Percentiles rank a stretch among this genome's conserved stretches.
Evolutionary conservation across 2,888 invertebrate genomes (phyloP).

Genomic region (Mythimna lalbum): DNA sequence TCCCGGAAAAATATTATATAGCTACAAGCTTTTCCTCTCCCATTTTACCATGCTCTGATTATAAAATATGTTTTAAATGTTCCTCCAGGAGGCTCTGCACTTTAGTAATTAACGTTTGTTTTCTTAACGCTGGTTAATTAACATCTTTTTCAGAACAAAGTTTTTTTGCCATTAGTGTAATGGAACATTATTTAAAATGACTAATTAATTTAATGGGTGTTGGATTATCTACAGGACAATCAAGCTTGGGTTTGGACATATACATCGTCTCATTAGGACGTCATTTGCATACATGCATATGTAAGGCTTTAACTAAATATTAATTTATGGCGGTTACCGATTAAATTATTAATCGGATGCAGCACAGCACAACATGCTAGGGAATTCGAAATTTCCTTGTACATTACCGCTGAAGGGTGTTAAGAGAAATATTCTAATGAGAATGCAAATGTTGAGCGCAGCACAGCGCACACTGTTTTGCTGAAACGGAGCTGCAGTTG

Average conservation of each 20-base stretch:
- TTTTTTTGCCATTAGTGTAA: slow-evolving; percentile 24
- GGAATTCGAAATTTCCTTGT: slow-evolving; percentile 44
- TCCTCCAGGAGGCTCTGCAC: slow-evolving; percentile 22
- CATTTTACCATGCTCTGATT: slow-evolving; percentile 51
- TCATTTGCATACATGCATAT: slow-evolving; percentile 45
- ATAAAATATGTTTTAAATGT: slow-evolving; percentile 53
- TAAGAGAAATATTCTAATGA: slow-evolving; percentile 76
- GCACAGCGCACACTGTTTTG: slow-evolving; percentile 68
- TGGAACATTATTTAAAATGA: slow-evolving; percentile 12
- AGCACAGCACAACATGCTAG: slow-evolving; percentile 6
- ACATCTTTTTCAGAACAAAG: slow-evolving; percentile 27
- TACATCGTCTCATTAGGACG: slow-evolving; percentile 28
- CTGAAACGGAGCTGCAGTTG: slow-evolving; percentile 64
- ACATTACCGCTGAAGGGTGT: slow-evolving; percentile 60
- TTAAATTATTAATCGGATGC: slow-evolving; percentile 37
- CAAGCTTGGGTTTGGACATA: background rate
- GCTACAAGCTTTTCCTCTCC: slow-evolving; percentile 59
- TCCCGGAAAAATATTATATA: slow-evolving; percentile 64
- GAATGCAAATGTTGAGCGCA: slow-evolving; percentile 75
- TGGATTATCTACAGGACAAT: background rate
- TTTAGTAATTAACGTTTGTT: slow-evolving; percentile 43
- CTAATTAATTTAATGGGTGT: background rate
- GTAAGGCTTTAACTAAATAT: slow-evolving; percentile 21
- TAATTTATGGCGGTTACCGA: slow-evolving; percentile 34
- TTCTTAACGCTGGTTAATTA: slow-evolving; percentile 47